Percentiles rank a stretch among this genome's conserved stretches.
Evolutionary conservation across 2,888 invertebrate species (phyloP).

Genomic region (Pseudolycoriella hygida): DNA sequence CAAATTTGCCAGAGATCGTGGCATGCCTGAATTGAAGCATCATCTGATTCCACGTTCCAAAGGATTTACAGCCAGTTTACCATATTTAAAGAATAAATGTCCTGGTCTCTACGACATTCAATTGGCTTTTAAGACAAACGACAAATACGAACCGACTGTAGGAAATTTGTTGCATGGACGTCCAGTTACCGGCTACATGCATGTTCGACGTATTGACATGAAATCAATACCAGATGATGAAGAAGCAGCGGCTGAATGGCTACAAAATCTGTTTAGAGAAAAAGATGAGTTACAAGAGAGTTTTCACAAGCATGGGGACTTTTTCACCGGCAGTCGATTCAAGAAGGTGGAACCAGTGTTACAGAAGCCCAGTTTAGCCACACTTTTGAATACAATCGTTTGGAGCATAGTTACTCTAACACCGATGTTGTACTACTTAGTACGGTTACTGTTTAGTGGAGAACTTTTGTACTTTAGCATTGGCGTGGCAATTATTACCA

Average conservation of each 20-base stretch:
- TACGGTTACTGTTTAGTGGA: conserved; percentile 50
- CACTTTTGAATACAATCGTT: conserved; percentile 48
- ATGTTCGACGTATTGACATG: conserved; percentile 64
- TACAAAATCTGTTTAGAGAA: conserved; percentile 61
- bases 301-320: conserved; percentile 41
- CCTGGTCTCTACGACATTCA: conserved; percentile 73
- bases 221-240: conserved; percentile 56
- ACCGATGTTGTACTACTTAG: conserved; percentile 52
- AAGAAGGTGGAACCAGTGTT: conserved; percentile 40
- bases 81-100: conserved; percentile 61
- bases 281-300: conserved; percentile 46
- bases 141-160: conserved; percentile 55
- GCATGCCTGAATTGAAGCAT: conserved; percentile 68
- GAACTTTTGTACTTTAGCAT: conserved; percentile 50
- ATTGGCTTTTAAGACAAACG: conserved; percentile 47
- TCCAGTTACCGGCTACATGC: conserved; percentile 53
- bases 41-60: conserved; percentile 89
- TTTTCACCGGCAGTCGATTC: conserved; percentile 58
- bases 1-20: conserved; percentile 72
- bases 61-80: conserved; percentile 77
- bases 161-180: conserved; percentile 58
- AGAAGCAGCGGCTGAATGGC: conserved; percentile 57
- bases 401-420: conserved; percentile 53
- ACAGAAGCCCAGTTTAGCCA: conserved; percentile 40
- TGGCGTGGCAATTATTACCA: conserved; percentile 47